Conservation (phyloP, 1,140 invertebrate genomes). For the Heliconius himera region DNA sequence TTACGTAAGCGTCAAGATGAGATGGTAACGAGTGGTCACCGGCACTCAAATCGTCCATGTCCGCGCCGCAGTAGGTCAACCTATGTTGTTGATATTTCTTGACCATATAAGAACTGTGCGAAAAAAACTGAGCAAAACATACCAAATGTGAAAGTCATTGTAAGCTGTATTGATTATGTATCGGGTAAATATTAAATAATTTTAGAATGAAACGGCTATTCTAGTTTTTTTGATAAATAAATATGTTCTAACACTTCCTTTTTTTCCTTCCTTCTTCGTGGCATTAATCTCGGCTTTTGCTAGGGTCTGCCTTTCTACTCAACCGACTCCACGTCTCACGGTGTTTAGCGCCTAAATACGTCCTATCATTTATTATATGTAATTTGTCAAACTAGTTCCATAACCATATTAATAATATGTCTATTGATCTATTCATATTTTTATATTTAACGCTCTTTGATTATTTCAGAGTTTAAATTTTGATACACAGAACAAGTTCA, state of each 20-base stretch:
- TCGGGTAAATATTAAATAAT: not conserved
- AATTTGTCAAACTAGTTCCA: not conserved
- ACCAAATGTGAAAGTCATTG: slow-evolving; percentile 34
- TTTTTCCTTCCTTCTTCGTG: too few relatives aligned
- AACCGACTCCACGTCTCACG: too few relatives aligned
- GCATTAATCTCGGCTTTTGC: too few relatives aligned
- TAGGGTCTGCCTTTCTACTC: too few relatives aligned
- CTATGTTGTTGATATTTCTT: slow-evolving; percentile 40
- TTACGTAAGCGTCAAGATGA: slow-evolving; percentile 48
- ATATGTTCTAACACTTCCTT: not conserved
- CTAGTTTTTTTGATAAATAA: not conserved
- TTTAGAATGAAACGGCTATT: slow-evolving; percentile 12
- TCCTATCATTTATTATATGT: not conserved
- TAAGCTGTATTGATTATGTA: slow-evolving; percentile 4
- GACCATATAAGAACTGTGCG: slow-evolving; percentile 34
- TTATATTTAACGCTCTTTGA: not conserved
- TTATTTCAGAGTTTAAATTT: not conserved
- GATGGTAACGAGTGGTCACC: slow-evolving; percentile 47
- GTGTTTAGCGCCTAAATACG: too few relatives aligned
- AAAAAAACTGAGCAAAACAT: slow-evolving; percentile 22
- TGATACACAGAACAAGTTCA: not conserved
- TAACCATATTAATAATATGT: not conserved
- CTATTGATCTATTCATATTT: not conserved
- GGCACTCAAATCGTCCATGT: slow-evolving; percentile 47
- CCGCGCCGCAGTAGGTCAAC: slow-evolving; percentile 46